phyloP scores from a whole-genome alignment of 2,797 vertebrate species.

The Ataeniobius toweri region DNA sequence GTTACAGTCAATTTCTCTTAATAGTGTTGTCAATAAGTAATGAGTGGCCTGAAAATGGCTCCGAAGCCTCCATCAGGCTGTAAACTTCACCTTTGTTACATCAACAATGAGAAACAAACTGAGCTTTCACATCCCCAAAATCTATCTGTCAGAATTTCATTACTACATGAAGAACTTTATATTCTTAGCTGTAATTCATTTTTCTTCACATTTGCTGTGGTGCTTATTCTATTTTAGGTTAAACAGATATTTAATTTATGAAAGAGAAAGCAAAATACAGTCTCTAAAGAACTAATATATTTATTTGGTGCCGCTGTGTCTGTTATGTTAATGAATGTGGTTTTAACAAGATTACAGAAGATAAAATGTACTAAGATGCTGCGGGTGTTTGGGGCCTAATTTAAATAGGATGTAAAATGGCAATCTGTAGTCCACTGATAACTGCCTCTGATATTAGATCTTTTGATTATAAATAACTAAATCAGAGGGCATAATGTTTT shows the following conservation, averaged over 20 bases:
- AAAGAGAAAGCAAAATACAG: no score
- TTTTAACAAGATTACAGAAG: conserved; percentile 78
- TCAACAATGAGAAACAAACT: not conserved
- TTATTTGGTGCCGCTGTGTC: conserved; percentile 27
- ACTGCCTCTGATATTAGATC: conserved; percentile 43
- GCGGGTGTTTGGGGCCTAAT: conserved; percentile 55
- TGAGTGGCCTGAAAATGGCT: conserved; percentile 49
- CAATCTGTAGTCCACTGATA: conserved; percentile 56
- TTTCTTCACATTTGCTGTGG: not conserved
- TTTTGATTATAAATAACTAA: not conserved
- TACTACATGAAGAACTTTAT: not conserved
- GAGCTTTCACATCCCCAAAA: not conserved
- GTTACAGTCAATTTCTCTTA: conserved; percentile 68
- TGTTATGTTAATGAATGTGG: conserved; percentile 59
- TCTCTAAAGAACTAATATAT: not conserved
- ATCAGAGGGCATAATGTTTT: not conserved
- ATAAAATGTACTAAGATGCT: conserved; percentile 64
- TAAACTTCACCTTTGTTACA: not conserved
- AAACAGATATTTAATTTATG: not conserved
- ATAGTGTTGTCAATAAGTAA: conserved; percentile 74
- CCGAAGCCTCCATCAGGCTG: conserved; percentile 4
- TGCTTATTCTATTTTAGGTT: not conserved
- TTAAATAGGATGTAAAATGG: conserved; percentile 69
- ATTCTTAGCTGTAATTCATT: not conserved
- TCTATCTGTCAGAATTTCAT: not conserved